Base-by-base conservation (phyloP, 1,140 invertebrate genomes). In the Zaprionus davidi region DNA sequence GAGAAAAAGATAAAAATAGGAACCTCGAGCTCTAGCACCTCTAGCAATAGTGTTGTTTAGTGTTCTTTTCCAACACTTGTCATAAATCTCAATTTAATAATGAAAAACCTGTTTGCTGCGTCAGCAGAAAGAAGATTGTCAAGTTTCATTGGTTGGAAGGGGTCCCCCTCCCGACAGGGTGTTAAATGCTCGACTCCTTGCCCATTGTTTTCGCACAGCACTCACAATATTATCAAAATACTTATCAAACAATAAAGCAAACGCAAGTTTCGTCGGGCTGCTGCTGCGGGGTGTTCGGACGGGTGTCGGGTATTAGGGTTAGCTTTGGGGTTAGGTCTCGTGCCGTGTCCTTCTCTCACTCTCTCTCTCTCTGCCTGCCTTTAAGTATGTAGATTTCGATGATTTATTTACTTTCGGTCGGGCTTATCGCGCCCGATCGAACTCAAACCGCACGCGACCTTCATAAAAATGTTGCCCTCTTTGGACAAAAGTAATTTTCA, bases 211-310 rank as follows among this genome's bases (percentile, higher is more conserved):
- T 71, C 69, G 62, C 69, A 62, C 38, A 67, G 56, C 69, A 77
- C 70, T 72, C 69, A 77, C 62, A 80, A 84, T 90, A 87, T 90
- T 90, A 87, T 87, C 84, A 79, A 78, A 90, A 90, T 90, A 88
- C 81, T 88, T 88, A 88, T 88, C 84, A 87, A 88, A 84, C 84
- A 88, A 87, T 87, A 87, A 87, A 87, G 71, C 56, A 73, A 72
- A 55, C 59, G 36, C 59, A 74, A 82, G 71, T 77, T 73, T 41
- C 70, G 59, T 55, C 15, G 53, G 64, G 58, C 44, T 13, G 41
- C 60, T 22, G 60, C 28, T 31, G 31, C 17, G 26, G 60, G 24
- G 63, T 41, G 15, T 13, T 17, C n/a, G 20, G 49, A 22, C 38
- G 59, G 57, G 60, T 58, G 57, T 68, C 46, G 36, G 12, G 60